Base-by-base conservation (phyloP, 2,113 vertebrate species). In the Nesogale talazaci region DNA sequence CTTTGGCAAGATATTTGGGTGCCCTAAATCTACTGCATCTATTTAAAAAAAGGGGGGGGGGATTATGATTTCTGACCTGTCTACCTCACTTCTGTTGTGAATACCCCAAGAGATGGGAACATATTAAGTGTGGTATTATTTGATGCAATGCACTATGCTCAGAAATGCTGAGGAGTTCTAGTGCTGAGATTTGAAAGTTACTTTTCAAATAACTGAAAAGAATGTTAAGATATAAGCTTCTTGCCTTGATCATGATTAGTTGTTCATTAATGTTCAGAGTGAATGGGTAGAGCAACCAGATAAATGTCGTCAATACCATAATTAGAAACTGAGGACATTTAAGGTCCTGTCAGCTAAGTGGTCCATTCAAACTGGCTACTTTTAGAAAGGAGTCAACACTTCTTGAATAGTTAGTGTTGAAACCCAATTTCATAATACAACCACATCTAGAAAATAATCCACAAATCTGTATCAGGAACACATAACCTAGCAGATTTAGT, bases 11-110 rank as follows among this genome's bases (percentile, higher is more conserved):
- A 36, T 40, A 36, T 42, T 81, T 93, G 89, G 36, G 36, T 94
- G 93, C 59, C 87, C 78, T 88, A 91, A 27, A 90, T 88, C 70
- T 79, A 79, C 94, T 94, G 81, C 83, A 93, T 85, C 88, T 94
- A 23, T 72, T 59, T 72, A 79, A 72, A 74, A 22, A 31, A 52
- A 52, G 46, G 46, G 46, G 46, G 4, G 46, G 46, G 46, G 46
- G 46, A 52, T 91, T 88, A 20, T 94, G 31, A 83, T 75, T 85
- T 19, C 70, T 83, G 75, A 57, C 61, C 36, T 95, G 85, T 75
- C 91, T 87, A 5, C 52, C 46, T 94, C 69, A 38, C 63, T 27
- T 56, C 36, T 89, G 23, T 84, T 57, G 80, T 90, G 63, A 19
- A 61, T 46, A 90, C 70, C 42, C 38, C 36, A 27, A 23, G 92